Evolutionary conservation across 2,113 vertebrate genomes (phyloP), one percentile per base, ranked within the genome.

Genomic region (Aspidoscelis tigris): DNA sequence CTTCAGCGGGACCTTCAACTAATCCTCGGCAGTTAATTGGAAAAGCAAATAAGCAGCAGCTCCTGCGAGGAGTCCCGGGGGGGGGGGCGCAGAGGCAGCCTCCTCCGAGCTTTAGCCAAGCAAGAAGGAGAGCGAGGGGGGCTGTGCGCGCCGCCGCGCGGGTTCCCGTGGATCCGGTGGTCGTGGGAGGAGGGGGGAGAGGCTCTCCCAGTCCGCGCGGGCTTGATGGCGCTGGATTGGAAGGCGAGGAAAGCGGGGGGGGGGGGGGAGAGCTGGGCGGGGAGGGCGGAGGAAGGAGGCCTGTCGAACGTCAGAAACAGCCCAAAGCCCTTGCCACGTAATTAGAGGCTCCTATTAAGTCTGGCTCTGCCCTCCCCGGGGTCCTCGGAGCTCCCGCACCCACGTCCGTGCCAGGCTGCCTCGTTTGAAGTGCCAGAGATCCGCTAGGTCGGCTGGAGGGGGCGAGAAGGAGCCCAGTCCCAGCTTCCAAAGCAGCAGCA

Each of bases 241-340:
- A 76, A 86, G 14, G 79, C 26, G 72, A 43, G 74, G 21, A 12
- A 55, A 22, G 76, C 88, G 87, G 86, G 86, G 76, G 88, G 87
- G 86, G 86, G 91, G 92, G 92, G 90, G 88, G 93, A 92, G 90
- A 71, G 84, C 87, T 89, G 84, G 86, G 90, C 89, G 33, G 18
- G n/a, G 26, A 9, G 41, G 39, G 50, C 21, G 92, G 93, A 89
- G 92, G 90, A 91, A 87, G 91, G 93, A 92, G 95, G 91, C 93
- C 96, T 96, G 96, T 94, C 91, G 93, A 97, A 95, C 96, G 95
- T 97, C 97, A 96, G 95, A 92, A 93, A 91, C 94, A 91, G 93
- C 96, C 96, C 96, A 94, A 96, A 97, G 95, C 91, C 93, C 89
- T 92, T 95, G 96, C 96, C 96, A 96, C 96, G 95, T 97, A 97